phyloP scores from a whole-genome alignment of 2,797 vertebrate species.

The Masticophis lateralis region DNA sequence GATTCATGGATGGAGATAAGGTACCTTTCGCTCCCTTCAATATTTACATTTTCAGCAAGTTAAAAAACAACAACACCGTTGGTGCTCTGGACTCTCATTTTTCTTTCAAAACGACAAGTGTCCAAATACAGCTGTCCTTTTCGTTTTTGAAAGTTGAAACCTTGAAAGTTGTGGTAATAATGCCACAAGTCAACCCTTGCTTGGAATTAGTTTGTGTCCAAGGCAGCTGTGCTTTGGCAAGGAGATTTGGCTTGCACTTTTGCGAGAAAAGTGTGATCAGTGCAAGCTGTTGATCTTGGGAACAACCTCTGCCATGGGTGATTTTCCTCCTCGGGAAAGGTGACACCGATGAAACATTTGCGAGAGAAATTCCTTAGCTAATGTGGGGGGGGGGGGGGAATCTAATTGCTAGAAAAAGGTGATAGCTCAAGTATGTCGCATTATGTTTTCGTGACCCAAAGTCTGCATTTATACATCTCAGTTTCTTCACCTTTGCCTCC shows the following conservation, averaged over 20 bases:
- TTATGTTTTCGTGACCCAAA: neutral
- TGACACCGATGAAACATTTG: neutral
- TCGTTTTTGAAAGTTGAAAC: neutral
- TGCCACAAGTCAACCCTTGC: too few species aligned
- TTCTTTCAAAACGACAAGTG: neutral
- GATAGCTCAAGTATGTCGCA: neutral
- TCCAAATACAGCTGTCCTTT: neutral
- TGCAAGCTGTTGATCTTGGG: neutral
- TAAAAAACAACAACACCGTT: neutral
- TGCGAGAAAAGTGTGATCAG: neutral
- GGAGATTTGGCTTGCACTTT: neutral
- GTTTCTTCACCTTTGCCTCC: neutral
- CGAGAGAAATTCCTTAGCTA: neutral
- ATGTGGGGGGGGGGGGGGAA: too few species aligned
- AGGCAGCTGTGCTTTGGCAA: neutral
- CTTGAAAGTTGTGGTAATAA: neutral
- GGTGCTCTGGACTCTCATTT: neutral
- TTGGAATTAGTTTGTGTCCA: neutral
- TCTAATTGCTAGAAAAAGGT: neutral
- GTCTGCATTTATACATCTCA: neutral
- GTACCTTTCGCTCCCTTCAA: constrained; percentile 61
- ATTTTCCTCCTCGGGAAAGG: neutral
- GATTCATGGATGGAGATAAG: constrained; percentile 99
- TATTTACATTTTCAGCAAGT: neutral
- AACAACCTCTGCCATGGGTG: neutral